Evolutionary conservation across 2,888 invertebrate genomes (phyloP), one percentile per base, ranked within the genome.

Genomic region (Nowickia ferox): DNA sequence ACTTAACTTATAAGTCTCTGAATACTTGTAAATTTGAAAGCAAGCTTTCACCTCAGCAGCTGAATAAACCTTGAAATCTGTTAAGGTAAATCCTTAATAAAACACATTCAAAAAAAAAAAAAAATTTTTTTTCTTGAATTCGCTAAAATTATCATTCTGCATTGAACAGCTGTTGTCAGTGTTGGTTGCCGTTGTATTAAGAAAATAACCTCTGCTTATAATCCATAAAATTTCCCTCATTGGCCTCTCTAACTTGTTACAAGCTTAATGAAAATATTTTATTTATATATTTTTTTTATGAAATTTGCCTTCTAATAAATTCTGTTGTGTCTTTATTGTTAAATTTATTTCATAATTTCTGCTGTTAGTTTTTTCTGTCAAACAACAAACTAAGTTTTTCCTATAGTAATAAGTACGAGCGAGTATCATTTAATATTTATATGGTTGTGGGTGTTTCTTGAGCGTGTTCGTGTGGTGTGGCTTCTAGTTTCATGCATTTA

Each of bases 131-230:
- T n/a, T n/a, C n/a, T n/a, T n/a, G n/a, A n/a, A n/a, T n/a, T n/a
- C n/a, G 61, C 55, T 11, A 44, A 65, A 72, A 80, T 63, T 40
- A 66, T 11, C 5, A 38, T 53, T 68, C 79, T 79, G 44, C 57
- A 75, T 82, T 76, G 65, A 68, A n/a, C 86, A 77, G 79, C 72
- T 86, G 79, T 71, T 83, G 9, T 59, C 13, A 51, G 38, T 72
- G 53, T 72, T 76, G 57, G 53, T 72, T 76, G 57, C 59, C 75
- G 65, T 63, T 68, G 48, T 30, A 79, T 55, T 46, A 63, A 19
- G 63, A 71, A 74, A 71, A 53, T 61, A 44, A n/a, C 38, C 55
- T 17, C 42, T 65, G 30, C 65, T 71, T 11, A 59, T 5, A 30
- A 30, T 46, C 69, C 38, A 59, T 74, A 59, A 9, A 51, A 19